Conservation (phyloP, 2,113 vertebrate genomes). For the Herpetotheres cachinnans region DNA sequence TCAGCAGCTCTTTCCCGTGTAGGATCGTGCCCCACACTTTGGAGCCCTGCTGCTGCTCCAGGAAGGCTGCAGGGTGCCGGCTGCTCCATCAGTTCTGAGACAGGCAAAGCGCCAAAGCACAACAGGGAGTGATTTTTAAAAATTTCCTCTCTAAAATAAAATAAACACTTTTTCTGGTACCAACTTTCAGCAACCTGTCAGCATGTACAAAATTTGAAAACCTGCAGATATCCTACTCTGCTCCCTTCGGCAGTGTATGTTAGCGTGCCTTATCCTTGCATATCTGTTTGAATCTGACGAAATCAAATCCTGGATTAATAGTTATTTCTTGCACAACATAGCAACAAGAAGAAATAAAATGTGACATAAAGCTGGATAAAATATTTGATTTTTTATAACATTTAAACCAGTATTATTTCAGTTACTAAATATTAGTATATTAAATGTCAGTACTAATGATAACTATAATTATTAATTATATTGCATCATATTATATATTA, state of each 20-base stretch:
- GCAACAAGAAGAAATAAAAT: not conserved
- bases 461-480: not conserved
- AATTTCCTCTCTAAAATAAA: constrained; percentile 30
- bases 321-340: not conserved
- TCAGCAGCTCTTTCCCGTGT: not conserved
- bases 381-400: not conserved
- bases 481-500: not conserved
- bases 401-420: not conserved
- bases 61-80: constrained; percentile 1
- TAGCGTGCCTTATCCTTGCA: not conserved
- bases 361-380: not conserved
- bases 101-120: not conserved
- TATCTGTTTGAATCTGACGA: not conserved
- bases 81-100: not conserved
- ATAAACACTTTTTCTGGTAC: not conserved
- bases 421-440: not conserved
- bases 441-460: not conserved
- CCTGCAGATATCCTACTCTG: not conserved
- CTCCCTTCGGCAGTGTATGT: not conserved
- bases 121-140: not conserved
- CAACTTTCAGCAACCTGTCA: not conserved
- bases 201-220: not conserved
- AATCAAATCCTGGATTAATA: not conserved
- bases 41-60: not conserved
- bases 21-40: not conserved